Percentiles rank a stretch among this genome's conserved stretches.
Conservation (phyloP, 2,888 invertebrate genomes). For the Isoperla grammatica region DNA sequence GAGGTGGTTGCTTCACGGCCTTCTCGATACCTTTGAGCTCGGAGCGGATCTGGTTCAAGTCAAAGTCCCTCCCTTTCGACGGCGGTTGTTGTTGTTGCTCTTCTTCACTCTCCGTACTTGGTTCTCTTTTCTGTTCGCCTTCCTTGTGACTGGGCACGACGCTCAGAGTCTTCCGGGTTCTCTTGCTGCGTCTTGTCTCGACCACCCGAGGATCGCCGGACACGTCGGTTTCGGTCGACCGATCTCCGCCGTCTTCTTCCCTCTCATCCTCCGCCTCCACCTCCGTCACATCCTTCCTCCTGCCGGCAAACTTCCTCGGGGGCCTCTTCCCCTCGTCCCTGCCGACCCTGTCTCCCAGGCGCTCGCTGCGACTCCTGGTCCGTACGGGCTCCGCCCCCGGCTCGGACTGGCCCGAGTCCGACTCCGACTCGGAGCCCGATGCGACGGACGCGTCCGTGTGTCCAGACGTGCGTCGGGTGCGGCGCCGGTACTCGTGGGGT, state of each 20-base stretch:
- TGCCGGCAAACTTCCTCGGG: constrained; percentile 17
- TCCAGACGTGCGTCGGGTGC: constrained; percentile 32
- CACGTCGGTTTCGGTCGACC: constrained; percentile 17
- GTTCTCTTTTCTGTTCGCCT: constrained; percentile 35
- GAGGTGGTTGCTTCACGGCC: constrained; percentile 37
- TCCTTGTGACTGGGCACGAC: constrained; percentile 44
- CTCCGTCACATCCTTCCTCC: constrained; percentile 28
- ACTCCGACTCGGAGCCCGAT: constrained; percentile 35
- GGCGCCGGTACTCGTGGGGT: constrained; percentile 26
- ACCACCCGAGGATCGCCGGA: constrained; percentile 12
- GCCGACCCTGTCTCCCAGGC: constrained; percentile 8
- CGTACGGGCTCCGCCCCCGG: constrained; percentile 23
- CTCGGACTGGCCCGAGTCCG: constrained; percentile 32
- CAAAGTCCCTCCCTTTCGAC: constrained; percentile 68
- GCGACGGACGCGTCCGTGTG: constrained; percentile 30
- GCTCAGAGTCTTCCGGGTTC: constrained; percentile 42
- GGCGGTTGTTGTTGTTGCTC: constrained; percentile 40
- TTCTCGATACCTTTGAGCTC: constrained; percentile 75
- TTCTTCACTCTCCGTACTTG: constrained; percentile 45
- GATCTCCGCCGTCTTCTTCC: constrained; percentile 28
- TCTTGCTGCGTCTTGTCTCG: constrained; percentile 33
- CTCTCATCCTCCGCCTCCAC: constrained; percentile 30
- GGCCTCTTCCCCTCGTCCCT: constrained; percentile 12
- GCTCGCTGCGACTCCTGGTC: constrained; percentile 25
- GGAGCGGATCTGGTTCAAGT: constrained; percentile 77